Base-by-base conservation (phyloP, 2,888 invertebrate species). In the Parelbella ahira region DNA sequence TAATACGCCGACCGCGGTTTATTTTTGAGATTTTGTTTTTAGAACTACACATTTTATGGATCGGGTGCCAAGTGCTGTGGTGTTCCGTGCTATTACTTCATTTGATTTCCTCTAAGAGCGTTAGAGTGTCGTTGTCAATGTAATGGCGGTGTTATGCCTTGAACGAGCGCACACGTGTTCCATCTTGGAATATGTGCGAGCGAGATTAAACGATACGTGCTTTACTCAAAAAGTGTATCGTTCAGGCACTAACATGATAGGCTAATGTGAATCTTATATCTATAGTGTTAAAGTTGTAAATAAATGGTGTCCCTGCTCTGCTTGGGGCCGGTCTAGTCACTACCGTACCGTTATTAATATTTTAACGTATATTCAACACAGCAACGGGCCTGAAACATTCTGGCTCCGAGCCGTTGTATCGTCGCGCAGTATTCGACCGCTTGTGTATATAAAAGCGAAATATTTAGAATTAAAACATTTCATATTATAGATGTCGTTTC, bases 261-360 rank as follows among this genome's bases (percentile, higher is more conserved):
- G 69, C 54, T 80, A 82, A 74, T 68, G 68, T 69, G 74, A 75
- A 73, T 72, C 77, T 72, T 61, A 67, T 80, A 77, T 73, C 68
- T 62, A 64, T 73, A 73, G 66, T 68, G 62, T 70, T 54, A 67
- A 67, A 61, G 50, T 47, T 82, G 83, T 82, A 82, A 68, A 82
- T 83, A 78, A 52, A 54, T 63, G 61, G 54, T 63, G 69, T 69
- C 76, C 68, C 67, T 57, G 42, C 38, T 50, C 54, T 51, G 51
- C 58, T 60, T 48, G 43, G 64, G 76, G 80, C 57, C 54, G 51
- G 57, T 84, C 86, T 86, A 86, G 86, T 86, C 86, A 86, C 72
- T 80, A 75, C 65, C 53, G 58, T 72, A 73, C 65, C 62, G 64
- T 53, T 68, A 41, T 51, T 55, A 56, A 54, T 12, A 12, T 11